Conservation (phyloP, 2,797 vertebrate species). For the Hippocampus kuda region DNA sequence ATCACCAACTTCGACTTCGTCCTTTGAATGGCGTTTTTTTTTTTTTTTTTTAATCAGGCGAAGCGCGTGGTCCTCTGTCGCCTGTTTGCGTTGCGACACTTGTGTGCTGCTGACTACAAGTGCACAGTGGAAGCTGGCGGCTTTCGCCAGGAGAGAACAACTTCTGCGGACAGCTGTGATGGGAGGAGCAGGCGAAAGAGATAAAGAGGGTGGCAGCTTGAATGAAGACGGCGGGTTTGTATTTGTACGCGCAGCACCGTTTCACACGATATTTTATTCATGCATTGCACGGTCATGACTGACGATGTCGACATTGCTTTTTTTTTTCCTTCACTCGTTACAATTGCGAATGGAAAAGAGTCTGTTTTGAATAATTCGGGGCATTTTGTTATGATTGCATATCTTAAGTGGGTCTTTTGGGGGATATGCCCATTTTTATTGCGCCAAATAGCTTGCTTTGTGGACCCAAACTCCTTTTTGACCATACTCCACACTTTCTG, state of each 20-base stretch:
- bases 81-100: constrained; percentile 43
- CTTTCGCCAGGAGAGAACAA: constrained; percentile 44
- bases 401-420: neutral
- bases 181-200: constrained; percentile 61
- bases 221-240: constrained; percentile 18
- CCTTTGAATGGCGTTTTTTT: constrained; percentile 21
- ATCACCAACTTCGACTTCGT: constrained; percentile 46
- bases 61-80: constrained; percentile 28
- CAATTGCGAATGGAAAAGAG: neutral
- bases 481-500: constrained; percentile 22
- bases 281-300: neutral
- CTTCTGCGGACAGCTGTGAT: constrained; percentile 56
- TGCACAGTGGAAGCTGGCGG: constrained; percentile 37
- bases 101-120: constrained; percentile 28
- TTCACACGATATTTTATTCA: too few species aligned
- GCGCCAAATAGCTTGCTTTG: neutral
- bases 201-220: constrained; percentile 8
- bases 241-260: constrained; percentile 6
- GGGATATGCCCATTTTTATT: neutral
- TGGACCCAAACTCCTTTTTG: constrained; percentile 13
- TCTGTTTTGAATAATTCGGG: neutral
- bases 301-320: neutral
- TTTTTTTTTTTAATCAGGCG: constrained; percentile 13
- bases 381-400: neutral
- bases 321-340: neutral